Percentiles rank a stretch among this genome's conserved stretches.
Conservation (phyloP, 1,140 invertebrate genomes). For the Myzus persicae region DNA sequence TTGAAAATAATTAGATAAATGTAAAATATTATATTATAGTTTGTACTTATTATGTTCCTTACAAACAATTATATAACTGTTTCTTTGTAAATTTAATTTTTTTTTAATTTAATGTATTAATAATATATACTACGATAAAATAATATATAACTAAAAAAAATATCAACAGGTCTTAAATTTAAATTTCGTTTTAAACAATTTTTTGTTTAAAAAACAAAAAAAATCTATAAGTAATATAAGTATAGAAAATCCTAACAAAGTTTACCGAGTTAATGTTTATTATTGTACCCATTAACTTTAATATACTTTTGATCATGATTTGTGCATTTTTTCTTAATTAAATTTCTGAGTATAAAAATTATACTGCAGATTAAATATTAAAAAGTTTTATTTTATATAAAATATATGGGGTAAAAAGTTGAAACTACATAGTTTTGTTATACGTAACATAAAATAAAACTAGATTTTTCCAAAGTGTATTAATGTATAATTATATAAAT, state of each 20-base stretch:
- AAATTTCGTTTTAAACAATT: not conserved
- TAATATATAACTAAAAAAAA: not conserved
- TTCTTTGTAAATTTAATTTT: too few species aligned
- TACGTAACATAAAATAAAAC: not conserved
- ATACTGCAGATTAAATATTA: not conserved
- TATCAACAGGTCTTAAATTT: not conserved
- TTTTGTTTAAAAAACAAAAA: not conserved
- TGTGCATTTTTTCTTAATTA: slow-evolving; percentile 19
- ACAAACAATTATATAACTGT: too few species aligned
- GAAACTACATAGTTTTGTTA: not conserved
- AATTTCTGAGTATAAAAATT: not conserved
- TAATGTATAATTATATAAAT: not conserved
- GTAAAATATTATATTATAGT: too few species aligned
- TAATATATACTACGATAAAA: not conserved
- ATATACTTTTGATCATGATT: slow-evolving; percentile 9
- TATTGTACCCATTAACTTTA: not conserved
- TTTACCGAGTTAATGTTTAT: not conserved
- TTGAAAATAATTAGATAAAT: too few species aligned
- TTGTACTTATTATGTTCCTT: too few species aligned
- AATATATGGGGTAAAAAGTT: not conserved
- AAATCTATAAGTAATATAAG: not conserved
- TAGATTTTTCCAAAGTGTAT: not conserved
- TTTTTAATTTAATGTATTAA: not conserved
- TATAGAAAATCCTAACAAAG: not conserved
- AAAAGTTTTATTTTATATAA: slow-evolving; percentile 1